Evolutionary conservation across 2,113 vertebrate species (phyloP).

Genomic region (Pteropus alecto): DNA sequence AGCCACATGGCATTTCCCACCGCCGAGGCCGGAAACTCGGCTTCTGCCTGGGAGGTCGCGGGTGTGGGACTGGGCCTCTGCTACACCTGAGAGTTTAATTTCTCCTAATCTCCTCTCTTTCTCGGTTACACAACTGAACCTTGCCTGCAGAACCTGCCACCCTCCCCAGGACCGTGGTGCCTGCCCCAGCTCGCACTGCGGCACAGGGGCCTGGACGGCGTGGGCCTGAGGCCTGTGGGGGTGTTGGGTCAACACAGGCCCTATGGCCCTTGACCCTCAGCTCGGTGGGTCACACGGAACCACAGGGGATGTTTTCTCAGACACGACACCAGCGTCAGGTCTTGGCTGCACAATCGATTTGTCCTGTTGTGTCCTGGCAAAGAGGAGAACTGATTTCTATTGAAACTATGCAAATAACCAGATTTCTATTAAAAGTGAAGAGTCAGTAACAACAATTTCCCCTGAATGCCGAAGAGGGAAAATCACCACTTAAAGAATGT

Average conservation of each 20-base stretch:
- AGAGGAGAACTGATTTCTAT: neutral
- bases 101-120: neutral
- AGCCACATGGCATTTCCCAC: neutral
- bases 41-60: slow-evolving; percentile 26
- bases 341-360: neutral
- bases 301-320: neutral
- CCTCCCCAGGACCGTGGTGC: fast-evolving
- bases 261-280: neutral
- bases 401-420: neutral
- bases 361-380: neutral
- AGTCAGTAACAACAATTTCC: neutral
- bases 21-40: neutral
- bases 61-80: neutral
- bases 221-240: neutral
- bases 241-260: fast-evolving
- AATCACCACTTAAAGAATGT: neutral
- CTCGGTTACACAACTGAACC: neutral
- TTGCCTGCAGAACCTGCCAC: neutral
- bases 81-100: neutral
- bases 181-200: fast-evolving
- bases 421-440: neutral
- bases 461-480: neutral
- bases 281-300: neutral
- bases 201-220: neutral
- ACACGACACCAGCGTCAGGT: fast-evolving